Conservation (phyloP, 2,113 vertebrate genomes). For the Pluvialis apricaria region DNA sequence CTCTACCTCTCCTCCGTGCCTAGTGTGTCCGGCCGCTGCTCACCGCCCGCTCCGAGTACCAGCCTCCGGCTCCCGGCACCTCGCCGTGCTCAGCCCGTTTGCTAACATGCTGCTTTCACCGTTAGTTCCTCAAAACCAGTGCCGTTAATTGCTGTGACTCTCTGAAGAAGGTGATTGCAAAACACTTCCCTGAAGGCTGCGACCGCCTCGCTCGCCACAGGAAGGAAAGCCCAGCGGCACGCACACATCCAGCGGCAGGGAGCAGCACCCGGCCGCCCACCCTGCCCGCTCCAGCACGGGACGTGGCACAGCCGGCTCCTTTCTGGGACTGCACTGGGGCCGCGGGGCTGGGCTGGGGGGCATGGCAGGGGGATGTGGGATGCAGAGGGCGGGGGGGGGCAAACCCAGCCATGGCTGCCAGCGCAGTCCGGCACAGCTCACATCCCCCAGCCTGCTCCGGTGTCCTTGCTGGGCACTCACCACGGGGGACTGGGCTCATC, state of each 20-base stretch:
- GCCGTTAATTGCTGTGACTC: slow-evolving; percentile 63
- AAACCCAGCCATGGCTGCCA: neutral
- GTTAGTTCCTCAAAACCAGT: slow-evolving; percentile 61
- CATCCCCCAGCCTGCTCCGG: too few relatives aligned
- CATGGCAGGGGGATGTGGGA: neutral
- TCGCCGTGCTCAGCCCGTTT: neutral
- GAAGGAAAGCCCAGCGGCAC: slow-evolving; percentile 17
- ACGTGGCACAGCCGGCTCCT: neutral
- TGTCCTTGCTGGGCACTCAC: neutral
- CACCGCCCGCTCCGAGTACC: fast-evolving
- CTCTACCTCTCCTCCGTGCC: neutral
- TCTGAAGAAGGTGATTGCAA: slow-evolving; percentile 65
- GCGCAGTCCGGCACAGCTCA: fast-evolving
- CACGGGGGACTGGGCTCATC: fast-evolving
- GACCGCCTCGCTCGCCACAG: neutral
- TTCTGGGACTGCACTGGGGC: neutral
- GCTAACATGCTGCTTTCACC: slow-evolving; percentile 28
- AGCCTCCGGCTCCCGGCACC: neutral
- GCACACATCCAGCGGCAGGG: neutral
- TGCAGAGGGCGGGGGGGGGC: neutral
- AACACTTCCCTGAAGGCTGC: slow-evolving; percentile 62
- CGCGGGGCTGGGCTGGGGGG: neutral
- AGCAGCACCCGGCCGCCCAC: neutral
- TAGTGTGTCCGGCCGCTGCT: neutral
- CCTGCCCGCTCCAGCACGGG: neutral